Evolutionary conservation across 2,113 vertebrate genomes (phyloP).

Genomic region (Pedetes capensis): DNA sequence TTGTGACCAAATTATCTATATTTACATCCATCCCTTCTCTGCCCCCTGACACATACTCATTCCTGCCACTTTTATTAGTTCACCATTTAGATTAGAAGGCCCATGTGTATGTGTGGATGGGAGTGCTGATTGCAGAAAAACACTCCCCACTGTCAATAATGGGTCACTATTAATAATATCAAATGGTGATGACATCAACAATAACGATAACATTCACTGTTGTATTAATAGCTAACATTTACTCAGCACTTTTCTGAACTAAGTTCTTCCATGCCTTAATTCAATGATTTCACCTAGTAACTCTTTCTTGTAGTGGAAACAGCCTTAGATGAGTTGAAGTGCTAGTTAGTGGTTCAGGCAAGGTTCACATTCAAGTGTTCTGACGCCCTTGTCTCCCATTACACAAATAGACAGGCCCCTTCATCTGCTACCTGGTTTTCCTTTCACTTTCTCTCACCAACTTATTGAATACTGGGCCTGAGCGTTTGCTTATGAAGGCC

Average conservation of each 20-base stretch:
- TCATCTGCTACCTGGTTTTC: neutral
- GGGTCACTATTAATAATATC: neutral
- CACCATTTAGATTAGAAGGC: neutral
- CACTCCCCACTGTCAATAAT: neutral
- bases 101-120: neutral
- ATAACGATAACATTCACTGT: neutral
- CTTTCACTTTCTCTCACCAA: neutral
- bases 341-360: neutral
- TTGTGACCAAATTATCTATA: neutral
- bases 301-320: neutral
- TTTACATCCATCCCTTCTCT: neutral
- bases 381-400: neutral
- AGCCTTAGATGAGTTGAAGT: neutral
- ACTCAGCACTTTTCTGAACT: neutral
- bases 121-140: neutral
- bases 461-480: neutral
- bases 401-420: neutral
- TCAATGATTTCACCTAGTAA: neutral
- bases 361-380: neutral
- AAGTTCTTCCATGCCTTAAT: neutral
- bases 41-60: too few relatives aligned
- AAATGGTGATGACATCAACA: neutral
- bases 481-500: neutral
- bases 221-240: neutral
- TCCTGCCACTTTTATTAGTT: neutral